These are phyloP conservation scores for Macrophya annulata DNA, from an alignment of 2,888 invertebrate species.

Conservation along the genomic window DNA sequence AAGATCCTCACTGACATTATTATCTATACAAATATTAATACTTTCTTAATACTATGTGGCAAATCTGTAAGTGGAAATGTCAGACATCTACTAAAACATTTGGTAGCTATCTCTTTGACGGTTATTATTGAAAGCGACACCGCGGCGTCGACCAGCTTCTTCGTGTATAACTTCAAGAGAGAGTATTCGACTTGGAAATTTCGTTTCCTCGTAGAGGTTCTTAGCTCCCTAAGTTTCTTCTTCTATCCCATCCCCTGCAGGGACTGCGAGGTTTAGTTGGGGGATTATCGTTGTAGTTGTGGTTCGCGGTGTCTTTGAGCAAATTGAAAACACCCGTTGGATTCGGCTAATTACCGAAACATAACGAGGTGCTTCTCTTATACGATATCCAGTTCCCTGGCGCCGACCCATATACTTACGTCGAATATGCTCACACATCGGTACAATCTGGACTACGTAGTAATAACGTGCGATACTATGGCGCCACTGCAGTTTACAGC, in stretches of 20 bases:
- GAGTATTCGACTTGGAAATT: slow-evolving; percentile 1
- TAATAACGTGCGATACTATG: slow-evolving; percentile 57
- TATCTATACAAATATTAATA: too few relatives aligned
- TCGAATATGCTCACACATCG: background rate
- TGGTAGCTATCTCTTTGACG: slow-evolving; percentile 37
- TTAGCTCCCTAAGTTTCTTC: slow-evolving; percentile 2
- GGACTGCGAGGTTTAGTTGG: background rate
- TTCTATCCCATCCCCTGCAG: slow-evolving; percentile 1
- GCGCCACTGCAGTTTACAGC: slow-evolving; percentile 70
- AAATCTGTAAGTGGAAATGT: background rate
- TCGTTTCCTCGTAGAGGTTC: slow-evolving; percentile 43
- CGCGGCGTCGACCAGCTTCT: slow-evolving; percentile 35
- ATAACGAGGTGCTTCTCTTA: slow-evolving; percentile 75
- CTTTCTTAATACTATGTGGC: background rate
- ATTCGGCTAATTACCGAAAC: slow-evolving; percentile 79
- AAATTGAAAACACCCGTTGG: slow-evolving; percentile 77
- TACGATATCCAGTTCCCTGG: slow-evolving; percentile 37
- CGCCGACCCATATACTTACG: slow-evolving; percentile 19
- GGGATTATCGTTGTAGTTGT: background rate
- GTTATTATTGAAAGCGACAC: slow-evolving; percentile 45
- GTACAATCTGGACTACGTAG: slow-evolving; percentile 52
- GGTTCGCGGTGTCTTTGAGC: slow-evolving; percentile 54
- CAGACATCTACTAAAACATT: background rate
- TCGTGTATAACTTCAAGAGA: background rate
- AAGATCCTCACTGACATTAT: too few relatives aligned